Percentiles rank a stretch among this genome's conserved stretches.
phyloP scores from a whole-genome alignment of 2,113 vertebrate genomes.

The Ctenodactylus gundi region DNA sequence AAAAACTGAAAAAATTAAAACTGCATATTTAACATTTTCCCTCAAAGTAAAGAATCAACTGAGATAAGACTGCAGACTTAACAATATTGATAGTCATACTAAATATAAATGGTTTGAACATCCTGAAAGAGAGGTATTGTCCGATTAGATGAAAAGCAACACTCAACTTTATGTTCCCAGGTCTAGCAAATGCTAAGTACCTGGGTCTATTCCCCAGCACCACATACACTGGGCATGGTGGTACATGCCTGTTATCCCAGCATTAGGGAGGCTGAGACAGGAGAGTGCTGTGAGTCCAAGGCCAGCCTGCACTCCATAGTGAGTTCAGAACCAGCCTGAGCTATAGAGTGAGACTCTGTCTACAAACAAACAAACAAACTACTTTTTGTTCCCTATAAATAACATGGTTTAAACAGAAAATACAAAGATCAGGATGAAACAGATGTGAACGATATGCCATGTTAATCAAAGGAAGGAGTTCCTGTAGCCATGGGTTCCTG shows the following conservation, averaged over 20 bases:
- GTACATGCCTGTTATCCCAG: too few species aligned
- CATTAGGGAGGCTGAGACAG: too few species aligned
- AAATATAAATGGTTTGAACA: neutral
- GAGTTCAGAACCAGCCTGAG: too few species aligned
- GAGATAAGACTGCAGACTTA: neutral
- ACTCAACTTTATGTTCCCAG: neutral
- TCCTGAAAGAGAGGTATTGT: neutral
- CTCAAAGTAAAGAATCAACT: neutral
- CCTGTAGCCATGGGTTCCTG: neutral
- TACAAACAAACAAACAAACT: too few species aligned
- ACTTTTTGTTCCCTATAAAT: neutral
- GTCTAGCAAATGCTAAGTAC: too few species aligned
- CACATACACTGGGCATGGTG: too few species aligned
- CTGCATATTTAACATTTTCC: neutral
- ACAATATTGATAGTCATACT: neutral
- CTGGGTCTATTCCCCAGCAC: too few species aligned
- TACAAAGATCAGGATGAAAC: neutral
- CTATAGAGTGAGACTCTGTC: too few species aligned
- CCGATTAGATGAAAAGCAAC: neutral
- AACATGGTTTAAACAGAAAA: neutral
- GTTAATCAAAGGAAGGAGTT: neutral
- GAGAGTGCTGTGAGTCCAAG: too few species aligned
- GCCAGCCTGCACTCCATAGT: too few species aligned
- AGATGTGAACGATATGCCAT: neutral
- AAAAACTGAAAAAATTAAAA: too few species aligned